Evolutionary conservation across 2,888 invertebrate species (phyloP).

Genomic region (Epiblema foenella): DNA sequence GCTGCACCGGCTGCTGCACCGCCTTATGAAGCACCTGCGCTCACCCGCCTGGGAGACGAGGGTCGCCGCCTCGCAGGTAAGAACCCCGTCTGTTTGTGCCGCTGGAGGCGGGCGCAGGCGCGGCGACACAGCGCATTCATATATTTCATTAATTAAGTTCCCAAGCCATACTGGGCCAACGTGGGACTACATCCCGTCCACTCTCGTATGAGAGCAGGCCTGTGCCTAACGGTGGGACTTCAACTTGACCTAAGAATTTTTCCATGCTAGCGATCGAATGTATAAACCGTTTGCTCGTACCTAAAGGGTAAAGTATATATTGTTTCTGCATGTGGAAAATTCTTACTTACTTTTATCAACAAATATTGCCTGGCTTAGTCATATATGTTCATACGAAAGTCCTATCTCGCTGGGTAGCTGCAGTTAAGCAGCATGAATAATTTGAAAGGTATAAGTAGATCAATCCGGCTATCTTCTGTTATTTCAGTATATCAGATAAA

Average conservation of each 20-base stretch:
- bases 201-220: too few species aligned
- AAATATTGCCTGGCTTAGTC: background rate
- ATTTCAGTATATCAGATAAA: background rate
- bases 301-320: constrained; percentile 59
- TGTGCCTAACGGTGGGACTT: background rate
- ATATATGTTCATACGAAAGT: constrained; percentile 15
- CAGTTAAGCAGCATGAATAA: too few species aligned
- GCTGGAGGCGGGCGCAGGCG: constrained; percentile 96
- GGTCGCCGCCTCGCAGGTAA: constrained; percentile 92
- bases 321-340: background rate
- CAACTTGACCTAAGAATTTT: background rate
- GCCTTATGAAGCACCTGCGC: constrained; percentile 91
- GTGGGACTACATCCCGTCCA: too few species aligned
- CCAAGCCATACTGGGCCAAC: too few species aligned
- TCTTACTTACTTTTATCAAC: constrained; percentile 6
- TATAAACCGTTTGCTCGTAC: background rate
- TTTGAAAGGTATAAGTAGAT: constrained; percentile 17
- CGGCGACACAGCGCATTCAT: too few species aligned
- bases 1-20: constrained; percentile 91
- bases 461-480: constrained; percentile 7
- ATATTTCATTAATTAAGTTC: too few species aligned
- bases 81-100: too few species aligned
- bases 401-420: constrained; percentile 11
- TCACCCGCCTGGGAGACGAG: constrained; percentile 97
- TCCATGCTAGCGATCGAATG: background rate